These are phyloP conservation scores for Drosophila sp. DNA, from an alignment of 1,140 invertebrate species.

Conservation along the genomic window DNA sequence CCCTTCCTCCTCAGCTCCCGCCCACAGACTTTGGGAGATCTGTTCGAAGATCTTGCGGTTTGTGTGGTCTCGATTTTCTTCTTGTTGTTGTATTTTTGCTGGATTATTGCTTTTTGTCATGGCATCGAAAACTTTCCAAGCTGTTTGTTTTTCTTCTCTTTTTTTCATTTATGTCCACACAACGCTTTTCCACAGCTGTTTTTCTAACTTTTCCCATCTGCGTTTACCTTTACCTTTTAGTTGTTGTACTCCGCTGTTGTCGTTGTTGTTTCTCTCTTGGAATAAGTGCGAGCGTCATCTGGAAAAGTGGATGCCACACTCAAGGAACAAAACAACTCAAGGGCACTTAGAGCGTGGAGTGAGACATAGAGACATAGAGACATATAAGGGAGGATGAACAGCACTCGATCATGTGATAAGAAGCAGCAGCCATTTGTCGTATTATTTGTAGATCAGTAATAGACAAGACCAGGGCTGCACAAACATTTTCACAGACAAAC, in stretches of 20 bases:
- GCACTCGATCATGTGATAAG: slow-evolving; percentile 25
- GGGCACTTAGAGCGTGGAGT: slow-evolving; percentile 10
- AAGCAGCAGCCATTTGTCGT: slow-evolving; percentile 29
- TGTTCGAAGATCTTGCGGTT: slow-evolving; percentile 33
- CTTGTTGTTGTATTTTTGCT: background rate
- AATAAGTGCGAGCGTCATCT: slow-evolving; percentile 13
- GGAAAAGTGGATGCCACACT: slow-evolving; percentile 38
- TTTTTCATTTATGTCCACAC: too few relatives aligned
- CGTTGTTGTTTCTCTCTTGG: background rate
- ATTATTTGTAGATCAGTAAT: slow-evolving; percentile 10
- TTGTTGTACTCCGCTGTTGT: background rate
- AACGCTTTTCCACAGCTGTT: background rate
- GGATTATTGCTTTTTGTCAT: slow-evolving; percentile 38
- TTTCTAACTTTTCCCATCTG: background rate
- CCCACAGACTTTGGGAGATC: background rate
- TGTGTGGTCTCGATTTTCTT: slow-evolving; percentile 34
- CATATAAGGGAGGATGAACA: slow-evolving; percentile 4
- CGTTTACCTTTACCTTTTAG: background rate
- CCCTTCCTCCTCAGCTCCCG: background rate
- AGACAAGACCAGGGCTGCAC: background rate
- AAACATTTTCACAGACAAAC: background rate
- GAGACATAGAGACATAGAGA: background rate
- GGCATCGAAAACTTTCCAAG: slow-evolving; percentile 22
- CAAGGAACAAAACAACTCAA: slow-evolving; percentile 31
- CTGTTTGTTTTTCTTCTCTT: too few relatives aligned